Conservation (phyloP, 2,888 invertebrate genomes). For the Bombylius major region DNA sequence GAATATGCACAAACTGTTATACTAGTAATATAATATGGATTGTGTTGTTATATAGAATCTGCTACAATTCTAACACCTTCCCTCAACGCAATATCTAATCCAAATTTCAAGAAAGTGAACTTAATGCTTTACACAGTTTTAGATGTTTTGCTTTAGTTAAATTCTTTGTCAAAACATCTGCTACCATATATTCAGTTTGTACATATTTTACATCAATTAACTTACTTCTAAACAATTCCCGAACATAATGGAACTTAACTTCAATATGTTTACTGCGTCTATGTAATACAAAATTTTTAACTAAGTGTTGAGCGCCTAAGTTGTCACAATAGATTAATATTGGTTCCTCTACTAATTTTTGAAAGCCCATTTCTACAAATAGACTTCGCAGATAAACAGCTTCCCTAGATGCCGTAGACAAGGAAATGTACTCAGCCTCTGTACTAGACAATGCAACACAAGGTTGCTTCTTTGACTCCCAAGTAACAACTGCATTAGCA, state of each 20-base stretch:
- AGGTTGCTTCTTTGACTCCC: background rate
- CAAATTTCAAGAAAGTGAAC: too few species aligned
- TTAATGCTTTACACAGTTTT: too few species aligned
- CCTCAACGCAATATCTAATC: too few species aligned
- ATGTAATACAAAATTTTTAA: slow-evolving; percentile 5
- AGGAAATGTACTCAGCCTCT: background rate
- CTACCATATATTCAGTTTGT: too few species aligned
- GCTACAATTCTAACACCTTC: too few species aligned
- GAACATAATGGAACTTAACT: slow-evolving; percentile 5
- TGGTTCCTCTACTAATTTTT: background rate
- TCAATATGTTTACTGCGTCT: slow-evolving; percentile 6
- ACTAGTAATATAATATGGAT: too few species aligned
- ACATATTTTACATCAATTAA: background rate
- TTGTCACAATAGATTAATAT: slow-evolving; percentile 4
- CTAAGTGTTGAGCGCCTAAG: slow-evolving; percentile 3
- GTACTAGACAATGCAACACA: background rate
- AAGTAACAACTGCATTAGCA: background rate
- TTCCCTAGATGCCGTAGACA: slow-evolving; percentile 6
- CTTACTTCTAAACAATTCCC: slow-evolving; percentile 2
- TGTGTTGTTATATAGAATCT: too few species aligned
- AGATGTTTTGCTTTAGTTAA: too few species aligned
- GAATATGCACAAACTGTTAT: too few species aligned
- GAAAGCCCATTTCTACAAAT: background rate
- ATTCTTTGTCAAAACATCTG: slow-evolving; percentile 8
- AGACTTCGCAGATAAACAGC: slow-evolving; percentile 6